A percentile compares a stretch with the other conserved stretches of the same genome.
phyloP scores from a whole-genome alignment of 2,888 invertebrate genomes.

The Caprella mutica region DNA sequence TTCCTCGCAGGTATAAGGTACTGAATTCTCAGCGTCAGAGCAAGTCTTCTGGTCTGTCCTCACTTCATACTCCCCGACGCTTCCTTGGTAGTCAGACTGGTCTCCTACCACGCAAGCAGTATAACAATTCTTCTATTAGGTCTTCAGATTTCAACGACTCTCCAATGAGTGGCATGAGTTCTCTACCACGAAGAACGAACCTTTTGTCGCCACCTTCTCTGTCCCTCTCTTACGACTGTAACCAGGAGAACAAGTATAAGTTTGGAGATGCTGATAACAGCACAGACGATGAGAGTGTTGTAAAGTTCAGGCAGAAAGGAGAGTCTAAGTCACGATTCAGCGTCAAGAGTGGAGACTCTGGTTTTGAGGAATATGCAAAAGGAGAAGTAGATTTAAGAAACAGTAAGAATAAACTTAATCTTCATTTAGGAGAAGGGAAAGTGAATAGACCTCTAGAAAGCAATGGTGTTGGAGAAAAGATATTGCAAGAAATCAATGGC shows the following conservation, averaged over 20 bases:
- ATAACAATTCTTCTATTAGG: background rate
- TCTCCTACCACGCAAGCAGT: background rate
- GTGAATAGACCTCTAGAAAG: slow-evolving; percentile 19
- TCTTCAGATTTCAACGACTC: background rate
- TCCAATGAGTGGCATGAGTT: slow-evolving; percentile 4
- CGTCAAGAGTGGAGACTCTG: slow-evolving; percentile 17
- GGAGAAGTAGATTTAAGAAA: slow-evolving; percentile 24
- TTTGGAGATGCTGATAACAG: background rate
- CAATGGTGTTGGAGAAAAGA: slow-evolving; percentile 17
- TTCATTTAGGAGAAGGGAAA: slow-evolving; percentile 31
- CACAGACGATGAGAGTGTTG: background rate
- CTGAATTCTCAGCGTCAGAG: background rate
- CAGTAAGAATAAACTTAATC: slow-evolving; percentile 31
- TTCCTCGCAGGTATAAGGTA: slow-evolving; percentile 5
- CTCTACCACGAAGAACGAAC: background rate
- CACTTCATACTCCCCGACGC: background rate
- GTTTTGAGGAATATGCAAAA: slow-evolving; percentile 25
- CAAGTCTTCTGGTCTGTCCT: background rate
- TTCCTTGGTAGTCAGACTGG: background rate
- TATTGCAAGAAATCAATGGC: slow-evolving; percentile 30
- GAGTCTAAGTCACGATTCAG: slow-evolving; percentile 1
- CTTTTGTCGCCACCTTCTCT: slow-evolving; percentile 3
- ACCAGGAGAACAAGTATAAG: slow-evolving; percentile 3
- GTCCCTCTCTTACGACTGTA: slow-evolving; percentile 2
- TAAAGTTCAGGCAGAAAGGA: slow-evolving; percentile 1